Percentiles rank a stretch among this genome's conserved stretches.
Evolutionary conservation across 2,888 invertebrate genomes (phyloP).

Genomic region (Gryllus longicercus): DNA sequence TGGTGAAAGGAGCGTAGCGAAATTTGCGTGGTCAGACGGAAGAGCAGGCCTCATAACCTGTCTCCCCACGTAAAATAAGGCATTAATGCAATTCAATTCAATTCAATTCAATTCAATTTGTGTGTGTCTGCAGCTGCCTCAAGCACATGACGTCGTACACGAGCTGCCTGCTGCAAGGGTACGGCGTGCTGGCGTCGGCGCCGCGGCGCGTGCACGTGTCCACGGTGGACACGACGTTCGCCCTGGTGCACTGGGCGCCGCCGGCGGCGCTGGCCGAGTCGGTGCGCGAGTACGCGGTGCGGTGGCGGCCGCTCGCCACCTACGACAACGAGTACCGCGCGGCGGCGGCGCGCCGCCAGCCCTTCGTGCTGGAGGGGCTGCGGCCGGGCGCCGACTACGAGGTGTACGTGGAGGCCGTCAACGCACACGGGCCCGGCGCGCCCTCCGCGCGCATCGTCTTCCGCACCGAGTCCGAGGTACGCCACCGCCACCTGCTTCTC

Average conservation of each 20-base stretch:
- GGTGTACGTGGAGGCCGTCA: slow-evolving; percentile 74
- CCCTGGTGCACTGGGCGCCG: slow-evolving; percentile 72
- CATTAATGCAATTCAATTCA: no score
- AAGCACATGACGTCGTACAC: slow-evolving; percentile 78
- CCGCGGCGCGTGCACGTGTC: slow-evolving; percentile 68
- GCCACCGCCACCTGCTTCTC: slow-evolving; percentile 22
- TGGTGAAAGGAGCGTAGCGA: no score
- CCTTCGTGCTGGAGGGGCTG: slow-evolving; percentile 70
- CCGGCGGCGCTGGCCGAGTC: slow-evolving; percentile 70
- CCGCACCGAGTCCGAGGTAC: slow-evolving; percentile 66
- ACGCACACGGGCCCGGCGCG: slow-evolving; percentile 73
- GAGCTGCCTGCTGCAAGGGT: slow-evolving; percentile 78
- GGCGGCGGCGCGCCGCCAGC: slow-evolving; percentile 56
- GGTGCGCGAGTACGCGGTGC: slow-evolving; percentile 55
- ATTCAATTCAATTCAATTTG: background rate
- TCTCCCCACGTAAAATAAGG: no score
- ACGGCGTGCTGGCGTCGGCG: slow-evolving; percentile 74
- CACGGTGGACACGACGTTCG: slow-evolving; percentile 71
- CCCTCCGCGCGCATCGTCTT: slow-evolving; percentile 73
- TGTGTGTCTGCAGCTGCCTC: slow-evolving; percentile 57
- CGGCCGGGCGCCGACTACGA: slow-evolving; percentile 74
- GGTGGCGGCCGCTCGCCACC: slow-evolving; percentile 46
- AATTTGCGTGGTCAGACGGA: no score
- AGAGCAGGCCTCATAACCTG: no score
- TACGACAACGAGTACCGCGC: slow-evolving; percentile 48